phyloP scores from a whole-genome alignment of 2,113 vertebrate species.

The Oreamnos americanus region DNA sequence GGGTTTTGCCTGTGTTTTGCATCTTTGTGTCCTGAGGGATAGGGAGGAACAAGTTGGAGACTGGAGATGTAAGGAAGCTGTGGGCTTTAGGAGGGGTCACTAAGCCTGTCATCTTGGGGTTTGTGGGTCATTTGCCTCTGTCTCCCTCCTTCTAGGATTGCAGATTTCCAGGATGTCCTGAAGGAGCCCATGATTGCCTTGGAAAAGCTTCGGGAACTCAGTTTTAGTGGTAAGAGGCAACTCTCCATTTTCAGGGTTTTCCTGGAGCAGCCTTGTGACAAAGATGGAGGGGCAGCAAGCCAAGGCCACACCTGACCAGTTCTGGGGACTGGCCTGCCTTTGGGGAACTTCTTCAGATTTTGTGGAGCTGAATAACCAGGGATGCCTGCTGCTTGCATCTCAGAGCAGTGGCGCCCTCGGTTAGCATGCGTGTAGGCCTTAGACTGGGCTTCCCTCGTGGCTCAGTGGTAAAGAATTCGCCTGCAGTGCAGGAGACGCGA shows the following conservation, averaged over 20 bases:
- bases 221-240: constrained; percentile 90
- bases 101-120: neutral
- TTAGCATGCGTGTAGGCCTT: neutral
- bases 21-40: neutral
- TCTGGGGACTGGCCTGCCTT: neutral
- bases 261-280: neutral
- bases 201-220: constrained; percentile 89
- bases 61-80: neutral
- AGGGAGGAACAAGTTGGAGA: neutral
- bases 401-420: neutral
- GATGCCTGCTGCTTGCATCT: neutral
- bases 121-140: neutral
- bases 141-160: constrained; percentile 84
- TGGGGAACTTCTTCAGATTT: neutral
- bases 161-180: constrained; percentile 92
- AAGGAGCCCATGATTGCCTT: constrained; percentile 88
- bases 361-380: neutral
- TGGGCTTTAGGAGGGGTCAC: neutral
- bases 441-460: neutral
- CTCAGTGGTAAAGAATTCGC: neutral
- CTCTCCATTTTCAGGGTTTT: neutral
- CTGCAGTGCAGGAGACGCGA: neutral
- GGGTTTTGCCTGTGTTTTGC: neutral
- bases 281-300: neutral
- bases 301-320: neutral